These are phyloP conservation scores for Falco concolor DNA, from an alignment of 2,797 vertebrate species.

Conservation along the genomic window DNA sequence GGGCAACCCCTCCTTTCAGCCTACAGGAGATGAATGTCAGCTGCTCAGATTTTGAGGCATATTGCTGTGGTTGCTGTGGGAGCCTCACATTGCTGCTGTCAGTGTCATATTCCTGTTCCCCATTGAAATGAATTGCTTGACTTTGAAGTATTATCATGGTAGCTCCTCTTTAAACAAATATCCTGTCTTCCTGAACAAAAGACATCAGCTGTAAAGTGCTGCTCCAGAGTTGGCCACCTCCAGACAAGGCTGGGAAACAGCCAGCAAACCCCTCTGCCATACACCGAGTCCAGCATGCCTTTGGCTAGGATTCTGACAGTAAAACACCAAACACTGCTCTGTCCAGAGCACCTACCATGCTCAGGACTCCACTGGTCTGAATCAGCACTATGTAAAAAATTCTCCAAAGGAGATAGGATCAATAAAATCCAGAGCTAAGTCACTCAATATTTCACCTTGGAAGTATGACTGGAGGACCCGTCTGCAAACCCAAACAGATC, in stretches of 20 bases:
- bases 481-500: not conserved
- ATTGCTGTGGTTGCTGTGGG: not conserved
- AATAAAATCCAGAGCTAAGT: not conserved
- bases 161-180: conserved; percentile 5
- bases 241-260: not conserved
- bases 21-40: not conserved
- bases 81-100: not conserved
- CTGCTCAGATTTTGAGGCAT: not conserved
- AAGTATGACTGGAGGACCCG: not conserved
- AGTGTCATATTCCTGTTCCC: not conserved
- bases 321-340: not conserved
- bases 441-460: not conserved
- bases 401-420: not conserved
- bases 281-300: not conserved
- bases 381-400: not conserved
- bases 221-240: not conserved
- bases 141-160: not conserved
- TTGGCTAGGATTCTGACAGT: not conserved
- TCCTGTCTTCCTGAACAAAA: not conserved
- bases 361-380: not conserved
- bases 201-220: not conserved
- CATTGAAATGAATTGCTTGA: not conserved
- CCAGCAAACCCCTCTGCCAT: not conserved
- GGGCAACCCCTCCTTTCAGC: not conserved
- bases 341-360: not conserved